Evolutionary conservation across 2,888 invertebrate species (phyloP), one percentile per base, ranked within the genome.

Genomic region (Acronicta aceris): DNA sequence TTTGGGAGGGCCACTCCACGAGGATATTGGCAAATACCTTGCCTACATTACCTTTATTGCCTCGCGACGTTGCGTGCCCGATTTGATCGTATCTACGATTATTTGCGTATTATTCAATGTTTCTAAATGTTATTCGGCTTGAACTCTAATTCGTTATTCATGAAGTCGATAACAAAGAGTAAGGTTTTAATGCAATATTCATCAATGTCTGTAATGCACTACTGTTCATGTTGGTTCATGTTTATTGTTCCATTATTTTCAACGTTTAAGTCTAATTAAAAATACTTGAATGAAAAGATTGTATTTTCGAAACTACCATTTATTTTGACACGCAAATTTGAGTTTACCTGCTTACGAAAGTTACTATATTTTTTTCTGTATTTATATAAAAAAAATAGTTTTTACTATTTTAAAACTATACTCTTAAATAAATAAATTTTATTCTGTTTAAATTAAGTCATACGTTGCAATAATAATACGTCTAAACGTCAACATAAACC

Each of bases 31-130:
- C 92, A 92, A 93, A 94, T 94, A 92, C 92, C 91, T 92, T 88
- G 92, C 89, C 89, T 92, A 92, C 92, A 93, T 93, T 93, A 94
- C 93, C 93, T 93, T 94, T 93, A 94, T 93, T 93, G 92, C 86
- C 79, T 89, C 88, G 88, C 89, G 92, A 91, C 89, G 84, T 89
- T 89, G 89, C 89, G 89, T 88, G 88, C 87, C 86, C 86, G 85
- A 83, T 85, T 87, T 88, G 89, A 91, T 92, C 88, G 80, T 88
- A 91, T 90, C 89, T 87, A 75, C 84, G 85, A 90, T 91, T 89
- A 90, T 89, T 89, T 83, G 83, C 83, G 86, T 87, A 88, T 89
- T 88, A 88, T 89, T 89, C 89, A 89, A 89, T 90, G 89, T 88
- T 82, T 84, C 83, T 84, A 81, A 84, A 86, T 84, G 86, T 88